phyloP scores from a whole-genome alignment of 1,140 invertebrate species.

The Drosophila ogumai region DNA sequence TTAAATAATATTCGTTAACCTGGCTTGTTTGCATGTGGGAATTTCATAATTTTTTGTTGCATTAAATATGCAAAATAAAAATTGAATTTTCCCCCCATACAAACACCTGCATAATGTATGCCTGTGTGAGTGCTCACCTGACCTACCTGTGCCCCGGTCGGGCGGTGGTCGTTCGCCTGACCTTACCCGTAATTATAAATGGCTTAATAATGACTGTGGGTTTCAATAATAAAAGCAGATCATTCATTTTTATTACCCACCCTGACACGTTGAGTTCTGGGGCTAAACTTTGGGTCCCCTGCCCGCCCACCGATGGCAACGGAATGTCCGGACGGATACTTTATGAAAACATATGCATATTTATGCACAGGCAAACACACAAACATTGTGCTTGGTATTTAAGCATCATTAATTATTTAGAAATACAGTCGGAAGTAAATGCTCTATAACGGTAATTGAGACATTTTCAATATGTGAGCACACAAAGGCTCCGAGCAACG shows the following conservation, averaged over 20 bases:
- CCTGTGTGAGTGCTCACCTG: constrained; percentile 31
- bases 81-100: constrained; percentile 57
- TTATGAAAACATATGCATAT: constrained; percentile 65
- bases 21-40: constrained; percentile 49
- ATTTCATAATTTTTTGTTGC: constrained; percentile 47
- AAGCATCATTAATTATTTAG: constrained; percentile 83
- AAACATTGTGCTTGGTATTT: constrained; percentile 58
- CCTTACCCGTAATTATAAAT: constrained; percentile 75
- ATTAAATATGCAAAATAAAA: constrained; percentile 80
- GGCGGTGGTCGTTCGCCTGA: constrained; percentile 17
- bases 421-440: constrained; percentile 80
- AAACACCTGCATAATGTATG: constrained; percentile 14
- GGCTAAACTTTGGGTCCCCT: constrained; percentile 34
- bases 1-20: constrained; percentile 68
- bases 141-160: constrained; percentile 27
- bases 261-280: constrained; percentile 59
- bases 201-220: constrained; percentile 80
- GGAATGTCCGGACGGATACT: constrained; percentile 31
- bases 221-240: constrained; percentile 83
- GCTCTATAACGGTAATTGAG: constrained; percentile 80
- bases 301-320: neutral
- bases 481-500: constrained; percentile 45
- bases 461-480: constrained; percentile 76
- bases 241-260: constrained; percentile 80
- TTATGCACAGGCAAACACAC: constrained; percentile 48